Evolutionary conservation across 2,797 vertebrate species (phyloP).

Genomic region (Argentina silus): DNA sequence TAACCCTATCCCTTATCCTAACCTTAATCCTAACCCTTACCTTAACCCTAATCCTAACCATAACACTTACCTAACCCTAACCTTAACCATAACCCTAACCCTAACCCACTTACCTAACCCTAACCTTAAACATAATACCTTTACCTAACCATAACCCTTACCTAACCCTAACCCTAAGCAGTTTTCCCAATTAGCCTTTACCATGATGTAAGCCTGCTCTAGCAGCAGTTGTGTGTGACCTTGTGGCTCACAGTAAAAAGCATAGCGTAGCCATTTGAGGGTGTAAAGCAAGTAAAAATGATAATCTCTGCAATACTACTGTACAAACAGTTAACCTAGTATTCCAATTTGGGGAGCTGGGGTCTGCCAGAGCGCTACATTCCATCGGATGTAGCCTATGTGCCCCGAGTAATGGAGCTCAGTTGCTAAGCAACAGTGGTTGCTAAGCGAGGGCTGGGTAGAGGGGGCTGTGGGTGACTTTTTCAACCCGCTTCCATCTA

Average conservation of each 20-base stretch:
- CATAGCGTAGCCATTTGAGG: neutral
- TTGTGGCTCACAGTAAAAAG: neutral
- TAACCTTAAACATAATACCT: too few species aligned
- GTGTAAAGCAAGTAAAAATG: neutral
- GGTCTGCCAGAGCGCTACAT: conserved; percentile 27
- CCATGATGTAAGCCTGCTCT: too few species aligned
- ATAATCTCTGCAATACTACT: conserved; percentile 4
- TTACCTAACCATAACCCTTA: too few species aligned
- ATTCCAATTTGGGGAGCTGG: neutral
- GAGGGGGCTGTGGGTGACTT: conserved; percentile 60
- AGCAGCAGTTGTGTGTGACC: too few species aligned
- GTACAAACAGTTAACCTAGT: conserved; percentile 9
- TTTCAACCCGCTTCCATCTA: conserved; percentile 63
- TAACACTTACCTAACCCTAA: too few species aligned
- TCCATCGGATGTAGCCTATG: conserved; percentile 60
- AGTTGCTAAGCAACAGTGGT: conserved; percentile 80
- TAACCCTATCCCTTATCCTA: too few species aligned
- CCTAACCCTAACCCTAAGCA: too few species aligned
- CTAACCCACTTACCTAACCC: too few species aligned
- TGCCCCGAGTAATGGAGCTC: conserved; percentile 54
- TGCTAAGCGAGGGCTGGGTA: conserved; percentile 72
- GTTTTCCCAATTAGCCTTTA: too few species aligned
- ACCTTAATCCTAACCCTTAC: too few species aligned
- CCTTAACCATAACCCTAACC: too few species aligned
- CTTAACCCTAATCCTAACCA: too few species aligned